Base-by-base conservation (phyloP, 2,888 invertebrate genomes). In the Diplazon laetatorius region DNA sequence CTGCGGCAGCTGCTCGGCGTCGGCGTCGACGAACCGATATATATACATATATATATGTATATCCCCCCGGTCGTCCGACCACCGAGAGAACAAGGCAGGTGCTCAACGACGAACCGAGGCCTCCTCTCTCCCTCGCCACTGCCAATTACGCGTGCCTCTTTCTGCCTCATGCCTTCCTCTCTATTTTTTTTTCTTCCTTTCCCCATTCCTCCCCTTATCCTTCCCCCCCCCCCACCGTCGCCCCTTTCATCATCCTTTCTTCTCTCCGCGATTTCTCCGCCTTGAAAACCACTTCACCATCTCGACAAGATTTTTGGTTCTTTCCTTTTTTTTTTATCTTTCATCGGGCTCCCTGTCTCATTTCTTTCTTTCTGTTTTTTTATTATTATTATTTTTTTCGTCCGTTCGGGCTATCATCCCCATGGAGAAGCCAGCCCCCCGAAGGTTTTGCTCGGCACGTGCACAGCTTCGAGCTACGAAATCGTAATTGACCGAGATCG, bases 1-100 rank as follows among this genome's bases (percentile, higher is more conserved):
- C 90, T 90, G 90, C 90, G 89, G 89, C 90, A 90, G 90, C 90
- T 90, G 90, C 87, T 82, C 86, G 82, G 84, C 87, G 86, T 82
- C 83, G 82, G 83, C 81, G 80, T 76, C 80, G 78, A 75, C 81
- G 81, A 30, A 57, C 59, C 48, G 66, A 30, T 57, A n/a, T n/a
- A n/a, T n/a, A n/a, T n/a, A n/a, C n/a, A n/a, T n/a, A n/a, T n/a
- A n/a, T n/a, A n/a, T n/a, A n/a, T n/a, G n/a, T n/a, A n/a, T n/a
- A n/a, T n/a, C n/a, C 60, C 62, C 46, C 30, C 46, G 39, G 57
- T 73, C 62, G 55, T 35, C 63, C 12, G 68, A 39, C 63, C 68
- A 63, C n/a, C n/a, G 55, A 52, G 71, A 75, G 70, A 78, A 62
- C 65, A 73, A 77, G 80, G 81, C 81, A 81, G 81, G 81, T 81